Conservation (phyloP, 2,797 vertebrate species). For the Vipera ursinii region DNA sequence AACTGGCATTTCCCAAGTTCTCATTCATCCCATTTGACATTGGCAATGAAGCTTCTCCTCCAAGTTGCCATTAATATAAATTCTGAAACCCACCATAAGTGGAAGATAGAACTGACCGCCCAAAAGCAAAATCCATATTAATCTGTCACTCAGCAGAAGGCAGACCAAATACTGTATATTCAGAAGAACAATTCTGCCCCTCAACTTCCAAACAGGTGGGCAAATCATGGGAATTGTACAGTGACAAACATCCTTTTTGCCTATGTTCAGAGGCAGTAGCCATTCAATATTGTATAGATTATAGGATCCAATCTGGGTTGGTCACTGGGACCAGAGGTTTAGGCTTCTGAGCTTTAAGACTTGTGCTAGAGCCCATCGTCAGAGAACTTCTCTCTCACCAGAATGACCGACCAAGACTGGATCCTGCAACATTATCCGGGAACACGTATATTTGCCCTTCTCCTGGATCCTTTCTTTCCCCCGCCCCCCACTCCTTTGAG, state of each 20-base stretch:
- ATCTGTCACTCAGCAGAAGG: not conserved
- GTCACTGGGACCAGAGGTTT: not conserved
- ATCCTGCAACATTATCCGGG: not conserved
- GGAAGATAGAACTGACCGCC: not conserved
- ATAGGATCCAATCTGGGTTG: not conserved
- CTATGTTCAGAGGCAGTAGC: not conserved
- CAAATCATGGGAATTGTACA: not conserved
- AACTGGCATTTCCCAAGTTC: constrained; percentile 50
- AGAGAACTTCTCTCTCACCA: not conserved
- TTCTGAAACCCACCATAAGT: not conserved
- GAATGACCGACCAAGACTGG: not conserved
- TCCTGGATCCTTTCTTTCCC: not conserved
- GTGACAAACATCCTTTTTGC: not conserved
- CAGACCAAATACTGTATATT: not conserved
- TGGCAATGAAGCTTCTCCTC: constrained; percentile 38
- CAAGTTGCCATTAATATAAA: not conserved
- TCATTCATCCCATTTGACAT: constrained; percentile 44
- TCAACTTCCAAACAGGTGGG: not conserved
- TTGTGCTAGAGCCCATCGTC: not conserved
- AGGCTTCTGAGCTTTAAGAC: not conserved
- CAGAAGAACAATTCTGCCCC: not conserved
- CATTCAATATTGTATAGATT: not conserved
- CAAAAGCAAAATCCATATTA: not conserved
- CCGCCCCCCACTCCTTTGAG: not conserved
- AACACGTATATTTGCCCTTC: not conserved